Percentiles rank a stretch among this genome's conserved stretches.
phyloP scores from a whole-genome alignment of 1,140 invertebrate genomes.

The Xylocopa sonorina region DNA sequence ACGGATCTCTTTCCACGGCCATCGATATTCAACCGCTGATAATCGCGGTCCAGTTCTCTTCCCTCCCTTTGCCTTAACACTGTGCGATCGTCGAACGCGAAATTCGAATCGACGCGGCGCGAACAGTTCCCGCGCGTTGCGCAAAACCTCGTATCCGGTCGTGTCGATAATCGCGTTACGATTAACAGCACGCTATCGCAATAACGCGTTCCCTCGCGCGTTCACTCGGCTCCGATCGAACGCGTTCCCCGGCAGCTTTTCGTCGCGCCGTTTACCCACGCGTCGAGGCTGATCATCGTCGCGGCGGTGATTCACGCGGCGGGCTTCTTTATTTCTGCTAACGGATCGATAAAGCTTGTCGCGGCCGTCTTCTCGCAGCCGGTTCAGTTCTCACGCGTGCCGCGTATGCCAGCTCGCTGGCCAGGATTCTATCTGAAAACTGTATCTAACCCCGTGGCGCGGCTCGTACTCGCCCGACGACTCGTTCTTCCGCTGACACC shows the following conservation, averaged over 20 bases:
- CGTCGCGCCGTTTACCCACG: not conserved
- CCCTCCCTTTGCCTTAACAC: not conserved
- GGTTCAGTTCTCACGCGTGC: conserved; percentile 64
- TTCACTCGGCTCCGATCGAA: conserved; percentile 11
- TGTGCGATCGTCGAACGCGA: not conserved
- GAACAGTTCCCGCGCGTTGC: conserved; percentile 38
- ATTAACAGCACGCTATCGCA: conserved; percentile 25
- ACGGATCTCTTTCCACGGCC: no score
- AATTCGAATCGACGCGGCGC: conserved; percentile 6
- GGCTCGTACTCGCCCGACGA: conserved; percentile 10
- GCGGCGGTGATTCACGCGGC: conserved; percentile 39
- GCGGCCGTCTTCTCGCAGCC: conserved; percentile 53
- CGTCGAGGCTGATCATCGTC: not conserved
- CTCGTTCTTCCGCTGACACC: conserved; percentile 15
- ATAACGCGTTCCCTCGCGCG: conserved; percentile 18
- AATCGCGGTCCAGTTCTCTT: no score
- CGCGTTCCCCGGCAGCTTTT: not conserved
- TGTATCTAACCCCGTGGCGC: conserved; percentile 40
- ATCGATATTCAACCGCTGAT: no score
- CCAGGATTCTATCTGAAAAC: conserved; percentile 54
- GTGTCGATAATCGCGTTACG: conserved; percentile 31
- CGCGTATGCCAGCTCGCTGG: not conserved
- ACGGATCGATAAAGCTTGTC: conserved; percentile 60
- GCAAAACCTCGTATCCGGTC: conserved; percentile 22
- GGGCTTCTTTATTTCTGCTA: conserved; percentile 50